Evolutionary conservation across 2,797 vertebrate species (phyloP), one percentile per base, ranked within the genome.

Genomic region (Valencia hispanica): DNA sequence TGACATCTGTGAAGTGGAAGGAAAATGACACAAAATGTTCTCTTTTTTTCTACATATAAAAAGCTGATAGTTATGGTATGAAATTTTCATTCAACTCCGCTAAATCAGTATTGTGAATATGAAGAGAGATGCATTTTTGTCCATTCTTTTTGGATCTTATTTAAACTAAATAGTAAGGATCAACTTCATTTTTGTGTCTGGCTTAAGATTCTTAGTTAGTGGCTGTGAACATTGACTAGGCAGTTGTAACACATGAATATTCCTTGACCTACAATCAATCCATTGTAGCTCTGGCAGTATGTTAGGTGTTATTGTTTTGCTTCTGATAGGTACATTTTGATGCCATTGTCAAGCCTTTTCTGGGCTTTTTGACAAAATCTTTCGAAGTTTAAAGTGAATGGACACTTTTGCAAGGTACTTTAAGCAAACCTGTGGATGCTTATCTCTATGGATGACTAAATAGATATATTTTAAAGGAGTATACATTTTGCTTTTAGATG

Each of bases 401-500:
- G 9, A 20, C 59, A 34, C 17, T 30, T 18, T 34, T 61, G 17
- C 1, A 20, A 34, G 14, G 17, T 34, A 61, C 7, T 65, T 39
- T 1, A 61, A 34, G 20, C 4, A 65, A 65, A 39, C 18, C 61
- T 12, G 11, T 65, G 5, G 30, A 36, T 17, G 9, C 5, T n/a
- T 41, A 39, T 8, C 14, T 30, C 5, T 15, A 59, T 59, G 63
- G 63, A 14, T n/a, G 12, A 41, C 12, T 14, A 66, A 66, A 7
- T 39, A 39, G 36, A 22, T 2, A 66, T 20, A 0, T 14, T n/a
- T 41, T 80, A 72, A 73, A 82, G 68, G 75, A 90, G 70, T 84
- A 70, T 73, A 57, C 74, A 82, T 91, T 87, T 89, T 86, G 74
- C 78, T 81, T 81, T 88, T 79, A 78, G 73, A 86, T 76, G 78